Base-by-base conservation (phyloP, 2,888 invertebrate genomes). In the Cyrtodaria siliqua region DNA sequence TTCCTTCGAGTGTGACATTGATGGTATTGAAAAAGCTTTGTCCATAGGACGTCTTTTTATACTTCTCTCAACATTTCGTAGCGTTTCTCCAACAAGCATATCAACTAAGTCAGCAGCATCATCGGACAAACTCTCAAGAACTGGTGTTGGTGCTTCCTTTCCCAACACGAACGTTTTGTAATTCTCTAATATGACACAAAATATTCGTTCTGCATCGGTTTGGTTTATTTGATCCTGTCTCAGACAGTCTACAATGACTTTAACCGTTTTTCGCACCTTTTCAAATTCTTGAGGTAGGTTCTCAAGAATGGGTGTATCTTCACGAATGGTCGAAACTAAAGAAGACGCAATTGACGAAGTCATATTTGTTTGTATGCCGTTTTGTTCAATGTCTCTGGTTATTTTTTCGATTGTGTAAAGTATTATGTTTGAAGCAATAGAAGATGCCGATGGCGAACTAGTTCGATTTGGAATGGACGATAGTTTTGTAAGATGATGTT, bases 61-160 rank as follows among this genome's bases (percentile, higher is more conserved):
- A 24, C 83, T 84, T 57, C 82, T 57, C 20, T 80, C 70, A 24
- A 85, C 73, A 53, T 84, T 82, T 2, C 42, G 49, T 2, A 86
- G 47, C 6, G 84, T 84, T 71, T 82, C 82, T 40, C 50, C 62
- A 2, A 86, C 72, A 1, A 86, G 40, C n/a, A 66, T 66, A 33
- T 79, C 64, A 9, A 85, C 72, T 8, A 85, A 62, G 9, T 49
- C 27, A 2, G 63, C 26, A 57, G 77, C 83, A 20, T 57, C 67
- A n/a, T 26, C 47, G 18, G 68, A 44, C 12, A 68, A 40, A 16
- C 38, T 18, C 2, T 75, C 68, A 3, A 23, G 8, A 14, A 40
- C 24, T 27, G 40, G 40, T 14, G 44, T 29, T 3, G 8, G 26
- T 16, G 55, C 62, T 16, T 40, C 57, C 12, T 49, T 49, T n/a